Base-by-base conservation (phyloP, 2,113 vertebrate species). In the Psammodynastes pulverulentus region DNA sequence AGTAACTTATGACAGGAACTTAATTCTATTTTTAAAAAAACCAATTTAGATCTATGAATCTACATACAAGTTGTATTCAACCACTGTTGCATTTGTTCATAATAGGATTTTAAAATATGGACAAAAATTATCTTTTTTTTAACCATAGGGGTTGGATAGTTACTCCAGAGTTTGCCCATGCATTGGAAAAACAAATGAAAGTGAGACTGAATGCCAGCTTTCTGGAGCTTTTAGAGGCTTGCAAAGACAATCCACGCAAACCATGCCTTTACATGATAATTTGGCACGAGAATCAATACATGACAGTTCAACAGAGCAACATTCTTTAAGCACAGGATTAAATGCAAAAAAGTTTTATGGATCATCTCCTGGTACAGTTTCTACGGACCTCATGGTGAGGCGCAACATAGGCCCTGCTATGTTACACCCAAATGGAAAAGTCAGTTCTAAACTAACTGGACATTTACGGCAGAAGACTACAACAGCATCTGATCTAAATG, bases 201-300 rank as follows among this genome's bases (percentile, higher is more conserved):
- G 98, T 94, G 94, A 98, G 92, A 96, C 92, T 86, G 98, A 97
- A 97, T 99, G 98, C 96, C 97, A 97, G 91, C 97, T 93, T 97
- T 99, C 98, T 91, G 98, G 98, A 88, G 97, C 92, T 87, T 96
- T 97, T 39, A 96, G 96, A 95, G 97, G 97, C 97, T 94, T 96
- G 90, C 94, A 97, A 93, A 97, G 97, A 98, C 97, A 97, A 93
- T 97, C 95, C 54, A 97, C 96, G 90, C 97, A 98, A 95, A 95
- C 94, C 95, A 39, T 95, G 90, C 53, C 96, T 3, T 95, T 97
- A 91, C 96, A 91, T 95, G 97, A 98, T 95, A 93, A 96, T 45
- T 96, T 98, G 62, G 96, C 98, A 21, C 97, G 98, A 39, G 97
- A 98, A 15, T 98, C 99, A 93, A 98, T 98, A 96, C 98, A 98